Conservation (phyloP, 2,797 vertebrate species). For the Amphiprion clarkii region DNA sequence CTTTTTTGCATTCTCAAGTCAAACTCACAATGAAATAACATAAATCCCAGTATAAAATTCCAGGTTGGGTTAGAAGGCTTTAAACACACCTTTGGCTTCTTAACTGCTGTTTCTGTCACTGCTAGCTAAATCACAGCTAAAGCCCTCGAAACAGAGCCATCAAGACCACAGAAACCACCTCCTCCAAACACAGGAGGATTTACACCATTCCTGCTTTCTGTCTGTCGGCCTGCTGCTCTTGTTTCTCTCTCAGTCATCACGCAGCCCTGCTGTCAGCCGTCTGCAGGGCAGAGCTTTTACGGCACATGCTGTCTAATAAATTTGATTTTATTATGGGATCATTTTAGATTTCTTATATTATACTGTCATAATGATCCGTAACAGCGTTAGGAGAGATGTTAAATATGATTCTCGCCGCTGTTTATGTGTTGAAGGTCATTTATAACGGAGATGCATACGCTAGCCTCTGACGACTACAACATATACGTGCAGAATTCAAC, state of each 20-base stretch:
- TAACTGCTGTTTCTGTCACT: constrained; percentile 46
- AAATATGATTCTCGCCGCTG: not conserved
- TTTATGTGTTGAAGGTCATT: too few relatives aligned
- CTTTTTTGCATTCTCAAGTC: not conserved
- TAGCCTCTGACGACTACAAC: too few relatives aligned
- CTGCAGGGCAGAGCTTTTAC: not conserved
- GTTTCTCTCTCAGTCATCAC: constrained; percentile 3
- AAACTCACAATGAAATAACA: not conserved
- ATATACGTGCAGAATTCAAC: too few relatives aligned
- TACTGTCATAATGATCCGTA: not conserved
- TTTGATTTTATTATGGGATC: too few relatives aligned
- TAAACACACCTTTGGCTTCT: constrained; percentile 42
- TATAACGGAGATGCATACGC: too few relatives aligned
- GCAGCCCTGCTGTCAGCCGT: constrained; percentile 5
- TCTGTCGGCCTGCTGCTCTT: constrained; percentile 32
- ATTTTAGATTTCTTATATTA: not conserved
- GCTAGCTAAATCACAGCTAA: constrained; percentile 40
- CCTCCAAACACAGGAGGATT: constrained; percentile 56
- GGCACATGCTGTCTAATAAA: constrained; percentile 12
- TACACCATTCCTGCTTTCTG: constrained; percentile 54
- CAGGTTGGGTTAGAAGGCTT: constrained; percentile 8
- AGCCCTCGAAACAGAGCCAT: constrained; percentile 34
- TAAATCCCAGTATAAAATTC: constrained; percentile 11
- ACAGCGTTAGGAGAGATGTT: not conserved
- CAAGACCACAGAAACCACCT: constrained; percentile 62